Conservation (phyloP, 2,888 invertebrate genomes). For the Synergus umbraculus region DNA sequence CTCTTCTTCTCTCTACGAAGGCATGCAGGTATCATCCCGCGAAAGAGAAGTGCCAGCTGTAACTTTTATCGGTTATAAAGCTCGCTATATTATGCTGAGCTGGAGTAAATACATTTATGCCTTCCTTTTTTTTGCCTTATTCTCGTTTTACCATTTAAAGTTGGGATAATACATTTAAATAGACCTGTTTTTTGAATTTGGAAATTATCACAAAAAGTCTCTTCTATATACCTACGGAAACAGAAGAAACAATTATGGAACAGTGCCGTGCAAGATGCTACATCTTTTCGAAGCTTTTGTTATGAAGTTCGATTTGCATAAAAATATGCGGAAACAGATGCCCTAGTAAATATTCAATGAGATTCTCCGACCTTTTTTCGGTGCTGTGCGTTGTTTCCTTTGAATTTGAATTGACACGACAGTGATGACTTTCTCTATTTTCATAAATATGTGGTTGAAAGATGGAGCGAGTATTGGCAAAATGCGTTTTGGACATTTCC, state of each 20-base stretch:
- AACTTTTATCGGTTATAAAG: constrained; percentile 75
- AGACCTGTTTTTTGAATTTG: no score
- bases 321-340: neutral
- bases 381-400: neutral
- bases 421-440: neutral
- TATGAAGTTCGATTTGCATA: neutral
- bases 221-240: no score
- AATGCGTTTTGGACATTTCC: constrained; percentile 51
- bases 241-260: no score
- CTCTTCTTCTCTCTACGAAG: no score
- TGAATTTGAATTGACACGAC: neutral
- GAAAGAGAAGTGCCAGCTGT: constrained; percentile 70
- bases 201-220: no score
- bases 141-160: no score
- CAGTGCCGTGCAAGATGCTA: no score
- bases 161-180: no score
- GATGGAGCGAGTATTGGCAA: constrained; percentile 25
- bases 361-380: neutral
- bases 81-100: constrained; percentile 70
- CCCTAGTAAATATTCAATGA: neutral
- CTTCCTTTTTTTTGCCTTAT: no score
- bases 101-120: constrained; percentile 66
- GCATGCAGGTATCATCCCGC: no score
- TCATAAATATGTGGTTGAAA: neutral
- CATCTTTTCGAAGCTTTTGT: no score